phyloP scores from a whole-genome alignment of 2,113 vertebrate species.

The Chiloscyllium plagiosum region DNA sequence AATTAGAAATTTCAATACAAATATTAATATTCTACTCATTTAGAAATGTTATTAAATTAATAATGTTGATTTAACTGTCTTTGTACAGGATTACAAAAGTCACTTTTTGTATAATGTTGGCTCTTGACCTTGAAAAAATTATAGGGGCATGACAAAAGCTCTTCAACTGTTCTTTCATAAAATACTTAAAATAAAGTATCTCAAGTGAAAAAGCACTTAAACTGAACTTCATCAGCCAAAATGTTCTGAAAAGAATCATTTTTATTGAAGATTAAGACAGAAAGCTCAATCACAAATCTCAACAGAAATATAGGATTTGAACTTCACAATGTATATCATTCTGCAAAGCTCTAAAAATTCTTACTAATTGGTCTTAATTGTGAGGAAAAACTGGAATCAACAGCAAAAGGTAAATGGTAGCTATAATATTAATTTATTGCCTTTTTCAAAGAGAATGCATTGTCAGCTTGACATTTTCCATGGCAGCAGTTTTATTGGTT shows the following conservation, averaged over 20 bases:
- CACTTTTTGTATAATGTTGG: neutral
- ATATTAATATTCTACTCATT: neutral
- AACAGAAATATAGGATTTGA: neutral
- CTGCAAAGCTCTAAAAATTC: neutral
- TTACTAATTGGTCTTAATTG: constrained; percentile 31
- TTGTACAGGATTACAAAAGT: neutral
- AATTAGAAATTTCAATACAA: neutral
- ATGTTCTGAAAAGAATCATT: neutral
- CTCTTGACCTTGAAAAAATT: constrained; percentile 24
- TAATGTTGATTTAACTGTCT: neutral
- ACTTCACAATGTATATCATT: neutral
- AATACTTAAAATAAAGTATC: neutral
- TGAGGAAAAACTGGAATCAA: neutral
- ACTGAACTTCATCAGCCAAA: constrained; percentile 6
- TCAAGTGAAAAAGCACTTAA: constrained; percentile 26
- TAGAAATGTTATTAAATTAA: neutral
- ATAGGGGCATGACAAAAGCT: neutral
- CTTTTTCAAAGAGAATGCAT: constrained; percentile 25
- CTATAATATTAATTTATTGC: constrained; percentile 13
- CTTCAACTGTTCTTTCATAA: neutral
- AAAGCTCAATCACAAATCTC: neutral
- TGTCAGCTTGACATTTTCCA: constrained; percentile 29
- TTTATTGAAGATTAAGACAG: constrained; percentile 23
- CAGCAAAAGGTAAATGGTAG: constrained; percentile 26
- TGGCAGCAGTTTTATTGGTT: constrained; percentile 22